A percentile compares a stretch with the other conserved stretches of the same genome.
phyloP scores from a whole-genome alignment of 2,113 vertebrate genomes.

The Aspiorhynchus laticeps region DNA sequence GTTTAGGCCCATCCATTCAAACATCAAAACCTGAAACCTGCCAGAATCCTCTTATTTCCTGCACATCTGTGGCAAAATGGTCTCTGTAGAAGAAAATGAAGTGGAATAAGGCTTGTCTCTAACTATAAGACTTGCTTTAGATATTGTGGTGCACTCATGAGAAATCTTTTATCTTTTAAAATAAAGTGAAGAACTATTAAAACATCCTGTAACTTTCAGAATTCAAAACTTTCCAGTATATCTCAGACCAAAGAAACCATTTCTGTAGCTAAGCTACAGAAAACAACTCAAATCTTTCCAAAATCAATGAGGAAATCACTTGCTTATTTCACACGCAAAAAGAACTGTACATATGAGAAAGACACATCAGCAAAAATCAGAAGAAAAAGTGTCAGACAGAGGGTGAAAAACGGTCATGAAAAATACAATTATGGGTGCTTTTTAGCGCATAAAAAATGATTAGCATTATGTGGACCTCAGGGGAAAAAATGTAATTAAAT shows the following conservation, averaged over 20 bases:
- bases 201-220: background rate
- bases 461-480: background rate
- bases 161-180: background rate
- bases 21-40: background rate
- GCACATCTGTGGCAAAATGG: background rate
- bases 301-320: background rate
- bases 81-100: background rate
- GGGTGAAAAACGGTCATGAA: background rate
- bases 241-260: background rate
- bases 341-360: background rate
- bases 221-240: background rate
- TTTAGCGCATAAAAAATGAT: background rate
- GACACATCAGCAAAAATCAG: background rate
- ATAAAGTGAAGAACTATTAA: background rate
- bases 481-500: background rate
- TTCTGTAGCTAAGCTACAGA: background rate
- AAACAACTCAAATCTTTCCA: background rate
- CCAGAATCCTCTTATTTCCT: background rate
- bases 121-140: background rate
- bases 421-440: background rate
- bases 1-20: background rate
- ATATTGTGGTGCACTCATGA: background rate
- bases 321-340: background rate
- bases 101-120: background rate
- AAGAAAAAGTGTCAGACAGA: background rate